Percentiles rank a stretch among this genome's conserved stretches.
These are phyloP conservation scores for Cremastinae sp. DNA, from an alignment of 2,888 invertebrate genomes.

Conservation along the genomic window DNA sequence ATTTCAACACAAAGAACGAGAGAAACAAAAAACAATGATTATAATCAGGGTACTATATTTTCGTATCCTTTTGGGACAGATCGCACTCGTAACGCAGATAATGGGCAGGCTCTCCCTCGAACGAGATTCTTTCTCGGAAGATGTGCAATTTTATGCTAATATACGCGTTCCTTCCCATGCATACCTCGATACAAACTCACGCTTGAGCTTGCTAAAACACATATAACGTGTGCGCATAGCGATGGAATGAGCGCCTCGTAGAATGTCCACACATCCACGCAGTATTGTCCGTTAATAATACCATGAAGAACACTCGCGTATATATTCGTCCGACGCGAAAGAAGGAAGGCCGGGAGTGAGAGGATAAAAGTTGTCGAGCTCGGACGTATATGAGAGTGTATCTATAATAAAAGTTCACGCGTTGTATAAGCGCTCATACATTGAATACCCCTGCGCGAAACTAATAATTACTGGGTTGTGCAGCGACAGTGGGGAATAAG, in stretches of 20 bases:
- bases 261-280: conserved; percentile 64
- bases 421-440: background rate
- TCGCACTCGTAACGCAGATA: conserved; percentile 15
- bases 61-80: background rate
- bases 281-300: conserved; percentile 75
- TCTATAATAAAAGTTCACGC: background rate
- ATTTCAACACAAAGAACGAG: background rate
- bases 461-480: conserved; percentile 70
- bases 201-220: conserved; percentile 9
- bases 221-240: background rate
- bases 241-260: conserved; percentile 19
- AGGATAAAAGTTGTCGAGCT: background rate
- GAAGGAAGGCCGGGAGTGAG: background rate
- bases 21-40: background rate
- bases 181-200: conserved; percentile 8
- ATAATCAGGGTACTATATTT: conserved; percentile 11
- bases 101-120: conserved; percentile 45
- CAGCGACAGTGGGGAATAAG: conserved; percentile 47
- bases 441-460: conserved; percentile 54
- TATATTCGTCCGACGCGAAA: conserved; percentile 4
- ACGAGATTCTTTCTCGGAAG: conserved; percentile 56
- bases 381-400: conserved; percentile 7
- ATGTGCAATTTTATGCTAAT: conserved; percentile 75
- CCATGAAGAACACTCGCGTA: conserved; percentile 41
- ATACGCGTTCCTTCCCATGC: conserved; percentile 8